Base-by-base conservation (phyloP, 2,888 invertebrate genomes). In the Vanessa cardui region DNA sequence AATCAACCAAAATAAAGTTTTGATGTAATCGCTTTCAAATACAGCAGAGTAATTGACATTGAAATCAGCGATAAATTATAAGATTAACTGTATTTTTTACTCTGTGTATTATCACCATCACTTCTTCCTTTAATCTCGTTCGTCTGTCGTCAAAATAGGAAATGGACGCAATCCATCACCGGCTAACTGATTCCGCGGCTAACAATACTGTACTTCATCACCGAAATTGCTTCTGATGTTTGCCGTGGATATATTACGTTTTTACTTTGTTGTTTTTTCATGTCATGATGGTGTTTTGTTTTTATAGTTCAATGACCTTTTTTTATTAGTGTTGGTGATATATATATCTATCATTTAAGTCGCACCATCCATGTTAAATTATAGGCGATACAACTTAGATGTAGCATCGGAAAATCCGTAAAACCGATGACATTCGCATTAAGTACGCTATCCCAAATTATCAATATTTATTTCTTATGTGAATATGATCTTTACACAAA, bases 91-190 rank as follows among this genome's bases (percentile, higher is more conserved):
- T 7, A 26, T 16, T 54, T 31, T 54, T 54, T 31, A 54, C 52
- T 54, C 52, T 54, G 52, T 31, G 3, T 54, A 16, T 31, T 31
- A 52, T 52, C 21, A 52, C 20, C 18, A 20, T 8, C 50, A 44
- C n/a, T 44, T 4, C 58, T n/a, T 20, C 39, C 21, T 39, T 56
- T 68, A 68, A 64, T 68, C 64, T 68, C 49, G 60, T 56, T 58
- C 62, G 18, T 26, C 44, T 50, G 62, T 62, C 68, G 60, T 68
- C 65, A 60, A 64, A 68, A 64, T 58, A 68, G 68, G 68, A 68
- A 68, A 68, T 68, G 64, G 47, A 44, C 60, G 49, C 60, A 60
- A 68, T 68, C 68, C 64, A 68, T 68, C 68, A 68, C 64, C 15
- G 12, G 49, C 33, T 60, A 64, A 68, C 68, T 68, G 68, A 60